Evolutionary conservation across 1,140 invertebrate genomes (phyloP), one percentile per base, ranked within the genome.

Genomic region (Drosophila varians): DNA sequence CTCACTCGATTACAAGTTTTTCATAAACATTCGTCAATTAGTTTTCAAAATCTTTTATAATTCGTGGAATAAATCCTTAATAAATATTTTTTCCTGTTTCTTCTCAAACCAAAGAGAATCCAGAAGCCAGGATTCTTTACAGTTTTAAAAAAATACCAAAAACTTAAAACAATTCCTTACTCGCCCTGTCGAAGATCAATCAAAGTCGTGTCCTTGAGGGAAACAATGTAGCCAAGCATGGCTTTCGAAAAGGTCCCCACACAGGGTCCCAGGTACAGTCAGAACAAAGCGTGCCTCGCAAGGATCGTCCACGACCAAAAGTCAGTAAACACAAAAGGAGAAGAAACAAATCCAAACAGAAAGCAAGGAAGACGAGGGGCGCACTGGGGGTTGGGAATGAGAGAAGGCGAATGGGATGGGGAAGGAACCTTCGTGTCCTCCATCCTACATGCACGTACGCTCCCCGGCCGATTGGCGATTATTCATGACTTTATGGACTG

Each of bases 401-500:
- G 45, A 5, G 23, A 12, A 0, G 18, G 25, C 11, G 14, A 16
- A 34, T n/a, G 34, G 34, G 58, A 34, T 7, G 11, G 57, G 31
- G 25, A 42, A 38, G 62, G 42, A 43, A n/a, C 53, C 18, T 45
- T 43, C 62, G 52, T 69, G 52, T 72, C 38, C 49, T 72, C 48
- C 62, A 77, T 77, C 77, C 78, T 82, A 76, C 74, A 78, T 71
- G 74, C 78, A 83, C 78, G 78, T 82, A 73, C 60, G 21, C 43
- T 46, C 53, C 49, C 54, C 11, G 25, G 34, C 25, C 47, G 57
- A 76, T 61, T 75, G 79, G 73, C 82, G 80, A 86, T 86, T 86
- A 86, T 86, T 86, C 80, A 86, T 80, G 80, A 86, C 77, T 87
- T 80, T 86, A 87, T 86, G 80, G 80, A 86, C 54, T 70, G 76